Evolutionary conservation across 2,888 invertebrate species (phyloP), one percentile per base, ranked within the genome.

Genomic region (Mythimna ferrago): DNA sequence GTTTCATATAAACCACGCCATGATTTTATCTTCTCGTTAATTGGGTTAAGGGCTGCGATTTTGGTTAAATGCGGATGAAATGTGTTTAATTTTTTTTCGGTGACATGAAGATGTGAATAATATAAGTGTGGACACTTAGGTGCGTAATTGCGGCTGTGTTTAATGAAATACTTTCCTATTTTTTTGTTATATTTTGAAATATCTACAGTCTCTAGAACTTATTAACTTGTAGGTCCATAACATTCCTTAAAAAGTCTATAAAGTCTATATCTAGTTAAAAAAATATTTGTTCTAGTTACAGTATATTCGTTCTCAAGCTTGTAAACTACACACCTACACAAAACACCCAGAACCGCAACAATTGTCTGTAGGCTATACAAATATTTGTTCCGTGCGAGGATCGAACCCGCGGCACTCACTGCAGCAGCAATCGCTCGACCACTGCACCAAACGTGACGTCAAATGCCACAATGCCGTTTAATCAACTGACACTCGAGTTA

Each of bases 1-100:
- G 88, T 92, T 92, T 91, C 90, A 91, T 89, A 91, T 90, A 88
- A 89, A 88, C 90, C 88, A 85, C 86, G 87, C 89, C 89, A 91
- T 91, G 86, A 91, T 92, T 91, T 88, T 87, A 90, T 89, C 86
- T 88, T 70, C 82, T 71, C 83, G 84, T 89, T 88, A 89, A 89
- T 90, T 88, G 87, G 85, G 87, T 87, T 80, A 86, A 84, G 83
- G 76, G 61, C 53, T 63, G 57, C 70, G 73, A 82, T 74, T 83
- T 80, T 57, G 63, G 66, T 73, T 65, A 65, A 76, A 78, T 64
- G 21, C 48, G 56, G 70, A 38, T 11, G 32, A 54, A 53, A 66
- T 19, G 11, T 51, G 35, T 54, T 68, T 48, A 48, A 65, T 65
- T 57, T 44, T 53, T 56, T 10, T 26, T 26, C 16, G 51, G 44